These are phyloP conservation scores for Andinoacara biseriatus DNA, from an alignment of 2,113 vertebrate genomes.

Conservation along the genomic window DNA sequence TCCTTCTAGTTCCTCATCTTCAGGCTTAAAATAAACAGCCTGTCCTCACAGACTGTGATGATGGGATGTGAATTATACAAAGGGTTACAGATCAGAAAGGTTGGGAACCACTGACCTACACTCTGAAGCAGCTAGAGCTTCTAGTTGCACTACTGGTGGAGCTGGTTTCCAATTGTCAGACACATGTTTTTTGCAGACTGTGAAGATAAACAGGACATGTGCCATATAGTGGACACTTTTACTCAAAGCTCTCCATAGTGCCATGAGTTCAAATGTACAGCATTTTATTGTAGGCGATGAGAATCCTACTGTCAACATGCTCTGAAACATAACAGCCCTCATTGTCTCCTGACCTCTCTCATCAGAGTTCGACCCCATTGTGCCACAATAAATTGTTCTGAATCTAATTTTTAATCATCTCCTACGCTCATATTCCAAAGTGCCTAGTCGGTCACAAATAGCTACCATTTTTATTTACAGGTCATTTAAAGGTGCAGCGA, in stretches of 20 bases:
- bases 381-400: slow-evolving; percentile 14
- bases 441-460: slow-evolving; percentile 71
- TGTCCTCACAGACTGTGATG: not conserved
- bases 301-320: not conserved
- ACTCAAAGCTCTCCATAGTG: slow-evolving; percentile 26
- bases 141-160: not conserved
- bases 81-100: not conserved
- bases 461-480: slow-evolving; percentile 47
- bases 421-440: slow-evolving; percentile 66
- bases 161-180: not conserved
- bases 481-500: not conserved
- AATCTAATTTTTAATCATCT: slow-evolving; percentile 16
- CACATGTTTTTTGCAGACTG: slow-evolving; percentile 12
- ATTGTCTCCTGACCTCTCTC: not conserved
- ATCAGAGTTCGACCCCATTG: not conserved
- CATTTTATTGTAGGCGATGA: slow-evolving; percentile 10
- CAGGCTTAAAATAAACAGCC: not conserved
- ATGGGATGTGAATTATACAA: not conserved
- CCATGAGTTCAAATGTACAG: slow-evolving; percentile 24
- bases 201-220: slow-evolving; percentile 25
- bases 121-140: slow-evolving; percentile 1
- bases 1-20: not conserved
- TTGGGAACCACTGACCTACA: not conserved
- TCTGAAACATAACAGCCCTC: not conserved
- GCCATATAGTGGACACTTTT: slow-evolving; percentile 31